These are phyloP conservation scores for Proterorhinus semilunaris DNA, from an alignment of 2,113 vertebrate genomes.

Conservation along the genomic window DNA sequence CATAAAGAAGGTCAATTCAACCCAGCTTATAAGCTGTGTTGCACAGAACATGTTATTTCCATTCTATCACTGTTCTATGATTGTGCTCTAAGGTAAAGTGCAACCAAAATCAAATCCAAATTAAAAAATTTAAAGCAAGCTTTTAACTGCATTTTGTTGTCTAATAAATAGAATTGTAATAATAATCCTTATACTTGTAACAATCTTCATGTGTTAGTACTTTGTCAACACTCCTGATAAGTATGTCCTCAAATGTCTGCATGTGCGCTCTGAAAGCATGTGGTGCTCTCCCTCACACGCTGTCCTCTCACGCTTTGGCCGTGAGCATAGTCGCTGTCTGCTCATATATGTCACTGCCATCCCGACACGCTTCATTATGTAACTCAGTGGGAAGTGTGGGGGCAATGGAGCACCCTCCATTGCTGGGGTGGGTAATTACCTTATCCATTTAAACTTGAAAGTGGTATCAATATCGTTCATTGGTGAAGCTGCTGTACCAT, in stretches of 20 bases:
- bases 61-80: too few relatives aligned
- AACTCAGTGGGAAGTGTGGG: conserved; percentile 23
- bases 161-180: too few relatives aligned
- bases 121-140: neutral
- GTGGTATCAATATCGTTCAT: neutral
- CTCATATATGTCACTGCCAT: conserved; percentile 30
- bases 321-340: conserved; percentile 18
- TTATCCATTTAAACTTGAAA: too few relatives aligned
- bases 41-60: too few relatives aligned
- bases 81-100: too few relatives aligned
- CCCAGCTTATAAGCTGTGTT: too few relatives aligned
- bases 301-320: conserved; percentile 4
- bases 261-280: conserved; percentile 4
- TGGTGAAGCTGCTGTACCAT: neutral
- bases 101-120: too few relatives aligned
- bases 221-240: neutral
- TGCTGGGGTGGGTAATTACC: neutral
- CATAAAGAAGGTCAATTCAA: too few relatives aligned
- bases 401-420: neutral
- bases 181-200: too few relatives aligned
- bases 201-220: neutral
- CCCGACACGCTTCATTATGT: conserved; percentile 27
- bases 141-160: too few relatives aligned
- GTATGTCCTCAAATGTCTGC: conserved; percentile 28
- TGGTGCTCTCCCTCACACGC: neutral